Evolutionary conservation across 23 tunicate species (phyloP).

Genomic region (Trididemnum clinides): DNA sequence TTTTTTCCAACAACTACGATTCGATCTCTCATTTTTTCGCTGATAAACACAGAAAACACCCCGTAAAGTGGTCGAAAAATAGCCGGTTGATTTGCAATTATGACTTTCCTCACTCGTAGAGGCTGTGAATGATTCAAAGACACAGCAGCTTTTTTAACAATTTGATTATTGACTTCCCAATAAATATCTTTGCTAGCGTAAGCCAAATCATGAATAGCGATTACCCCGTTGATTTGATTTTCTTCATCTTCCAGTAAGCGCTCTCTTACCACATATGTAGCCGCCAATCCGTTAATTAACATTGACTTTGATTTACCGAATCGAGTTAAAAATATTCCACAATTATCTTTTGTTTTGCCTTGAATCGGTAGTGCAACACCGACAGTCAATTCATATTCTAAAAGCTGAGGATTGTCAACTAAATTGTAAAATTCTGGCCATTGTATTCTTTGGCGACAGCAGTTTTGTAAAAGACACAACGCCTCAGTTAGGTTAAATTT

Average conservation of each 20-base stretch:
- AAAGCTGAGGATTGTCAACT: constrained; percentile 59
- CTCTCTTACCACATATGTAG: constrained; percentile 29
- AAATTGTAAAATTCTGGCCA: constrained; percentile 69
- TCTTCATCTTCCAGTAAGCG: constrained; percentile 68
- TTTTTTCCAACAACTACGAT: constrained; percentile 45
- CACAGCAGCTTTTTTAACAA: constrained; percentile 43
- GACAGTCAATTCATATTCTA: constrained; percentile 24
- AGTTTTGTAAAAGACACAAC: constrained; percentile 36
- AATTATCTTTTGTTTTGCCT: constrained; percentile 54
- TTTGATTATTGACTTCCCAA: constrained; percentile 46
- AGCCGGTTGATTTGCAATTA: constrained; percentile 53
- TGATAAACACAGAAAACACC: constrained; percentile 57
- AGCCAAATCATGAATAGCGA: constrained; percentile 45
- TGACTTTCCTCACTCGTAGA: constrained; percentile 50
- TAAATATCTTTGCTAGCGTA: constrained; percentile 36
- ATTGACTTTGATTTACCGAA: constrained; percentile 42
- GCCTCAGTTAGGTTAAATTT: constrained; percentile 61
- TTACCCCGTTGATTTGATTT: constrained; percentile 65
- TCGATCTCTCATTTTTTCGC: constrained; percentile 53
- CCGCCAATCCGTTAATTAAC: constrained; percentile 52
- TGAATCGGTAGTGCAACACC: constrained; percentile 34
- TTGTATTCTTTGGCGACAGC: constrained; percentile 31
- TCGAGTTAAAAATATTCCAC: constrained; percentile 42
- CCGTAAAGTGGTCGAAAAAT: constrained; percentile 55
- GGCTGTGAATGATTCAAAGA: constrained; percentile 66